These are phyloP conservation scores for Sebastolobus altivelis DNA, from an alignment of 2,797 vertebrate genomes.

Conservation along the genomic window DNA sequence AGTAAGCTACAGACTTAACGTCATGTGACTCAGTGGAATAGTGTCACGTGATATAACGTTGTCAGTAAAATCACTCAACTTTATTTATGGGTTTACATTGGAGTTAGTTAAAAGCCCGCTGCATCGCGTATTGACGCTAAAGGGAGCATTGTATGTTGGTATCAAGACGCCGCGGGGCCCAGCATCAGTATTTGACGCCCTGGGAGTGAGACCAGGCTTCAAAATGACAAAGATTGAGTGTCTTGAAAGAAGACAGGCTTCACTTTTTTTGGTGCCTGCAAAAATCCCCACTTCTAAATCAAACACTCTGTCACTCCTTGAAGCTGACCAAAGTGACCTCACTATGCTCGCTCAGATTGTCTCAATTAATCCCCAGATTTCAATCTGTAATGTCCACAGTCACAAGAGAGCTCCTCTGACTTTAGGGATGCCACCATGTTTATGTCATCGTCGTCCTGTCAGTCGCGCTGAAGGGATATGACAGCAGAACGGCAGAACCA, in stretches of 20 bases:
- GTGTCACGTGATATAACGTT: too few species aligned
- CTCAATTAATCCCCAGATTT: constrained; percentile 12
- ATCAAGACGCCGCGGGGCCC: not conserved
- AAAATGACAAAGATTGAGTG: not conserved
- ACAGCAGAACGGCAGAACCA: constrained; percentile 13
- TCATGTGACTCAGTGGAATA: too few species aligned
- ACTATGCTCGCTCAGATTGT: not conserved
- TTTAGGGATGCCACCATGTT: not conserved
- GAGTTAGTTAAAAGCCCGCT: too few species aligned
- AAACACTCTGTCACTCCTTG: not conserved
- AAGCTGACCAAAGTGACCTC: not conserved
- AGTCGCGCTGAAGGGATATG: constrained; percentile 20
- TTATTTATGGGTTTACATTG: too few species aligned
- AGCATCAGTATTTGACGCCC: not conserved
- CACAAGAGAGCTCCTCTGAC: not conserved
- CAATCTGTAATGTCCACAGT: not conserved
- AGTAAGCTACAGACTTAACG: too few species aligned
- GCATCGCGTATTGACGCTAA: fast-evolving
- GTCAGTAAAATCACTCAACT: too few species aligned
- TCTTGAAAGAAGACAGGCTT: not conserved
- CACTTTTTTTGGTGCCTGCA: not conserved
- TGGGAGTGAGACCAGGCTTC: not conserved
- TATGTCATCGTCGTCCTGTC: constrained; percentile 21
- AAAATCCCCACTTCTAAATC: not conserved
- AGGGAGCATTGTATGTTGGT: fast-evolving